Base-by-base conservation (phyloP, 2,113 vertebrate species). In the Synodontis membranacea region DNA sequence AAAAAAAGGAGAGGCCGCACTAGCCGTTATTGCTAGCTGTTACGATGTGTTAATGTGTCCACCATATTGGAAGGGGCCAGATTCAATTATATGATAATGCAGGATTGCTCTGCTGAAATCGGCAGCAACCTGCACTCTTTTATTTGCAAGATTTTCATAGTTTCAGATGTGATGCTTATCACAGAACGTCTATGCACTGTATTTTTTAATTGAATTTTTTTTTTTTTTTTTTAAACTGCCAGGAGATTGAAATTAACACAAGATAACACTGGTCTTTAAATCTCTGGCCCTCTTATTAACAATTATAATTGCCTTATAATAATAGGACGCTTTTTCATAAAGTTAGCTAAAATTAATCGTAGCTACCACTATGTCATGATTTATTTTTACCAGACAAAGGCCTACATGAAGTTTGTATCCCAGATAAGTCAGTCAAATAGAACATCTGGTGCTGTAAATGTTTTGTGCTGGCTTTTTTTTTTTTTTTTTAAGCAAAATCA, bases 21-120 rank as follows among this genome's bases (percentile, higher is more conserved):
- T 76, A 31, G 74, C 39, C 1, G 34, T 25, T 5, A 0, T 15
- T 1, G 44, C 28, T 78, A 34, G 48, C 6, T 52, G 76, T 37
- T 54, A 79, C 0, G 31, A 25, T 12, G 19, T 54, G 15, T 54
- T 79, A 21, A 19, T n/a, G 15, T 11, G 48, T 34, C 31, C 4
- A 7, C 48, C 48, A 34, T 79, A 54, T 79, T 79, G n/a, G 48
- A 79, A 79, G 76, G 76, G 76, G n/a, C n/a, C 31, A 5, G 31
- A 12, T 56, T 34, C 5, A 2, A 54, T 56, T 23, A 4, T 37
- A 5, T 31, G n/a, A 37, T 15, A 23, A 37, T 28, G 42, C 42
- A 6, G 10, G 72, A 6, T 12, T 46, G 44, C 31, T 31, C 76
- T 54, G 31, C 17, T 54, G 17, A 21, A 37, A 54, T 79, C 50